Evolutionary conservation across 2,888 invertebrate species (phyloP), one percentile per base, ranked within the genome.

Genomic region (Serripes groenlandicus): DNA sequence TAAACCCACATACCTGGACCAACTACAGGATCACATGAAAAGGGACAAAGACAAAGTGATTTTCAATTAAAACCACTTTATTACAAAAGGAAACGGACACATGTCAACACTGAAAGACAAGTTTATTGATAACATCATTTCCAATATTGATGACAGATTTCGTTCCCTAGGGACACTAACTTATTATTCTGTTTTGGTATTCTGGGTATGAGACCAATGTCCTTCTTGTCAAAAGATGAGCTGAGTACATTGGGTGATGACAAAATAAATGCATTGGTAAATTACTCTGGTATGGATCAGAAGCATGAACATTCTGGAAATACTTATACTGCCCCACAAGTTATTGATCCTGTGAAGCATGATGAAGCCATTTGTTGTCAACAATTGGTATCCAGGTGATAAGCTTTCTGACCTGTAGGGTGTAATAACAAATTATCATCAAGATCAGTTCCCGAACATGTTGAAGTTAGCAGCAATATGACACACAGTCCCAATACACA

Each of bases 401-500:
- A 56, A 30, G n/a, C 32, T 73, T 21, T 9, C 18, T 21, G 23
- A 60, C 23, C 26, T 81, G 28, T 81, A 73, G 81, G 35, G 58
- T 64, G 23, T 76, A n/a, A 9, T 81, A 26, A 28, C 58, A n/a
- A 58, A 37, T 23, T 35, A 73, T 42, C 77, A 81, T 52, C 52
- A 18, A 34, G 77, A 77, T 11, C 35, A 3, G 11, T 62, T 81
- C 23, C 77, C 81, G n/a, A 81, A 81, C 62, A 28, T 81, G 3
- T 56, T 81, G n/a, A 78, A 52, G 23, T 70, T 81, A 35, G 81
- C 77, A 18, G 23, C 54, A 23, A 26, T 81, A 18, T 62, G 56
- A 26, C 21, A 74, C 7, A 60, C 62, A 26, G 28, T 81, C 37
- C 81, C 81, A n/a, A 54, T 58, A 49, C 77, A 78, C n/a, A 81